Percentiles rank a stretch among this genome's conserved stretches.
These are phyloP conservation scores for Gopherus evgoodei DNA, from an alignment of 2,113 vertebrate genomes.

Conservation along the genomic window DNA sequence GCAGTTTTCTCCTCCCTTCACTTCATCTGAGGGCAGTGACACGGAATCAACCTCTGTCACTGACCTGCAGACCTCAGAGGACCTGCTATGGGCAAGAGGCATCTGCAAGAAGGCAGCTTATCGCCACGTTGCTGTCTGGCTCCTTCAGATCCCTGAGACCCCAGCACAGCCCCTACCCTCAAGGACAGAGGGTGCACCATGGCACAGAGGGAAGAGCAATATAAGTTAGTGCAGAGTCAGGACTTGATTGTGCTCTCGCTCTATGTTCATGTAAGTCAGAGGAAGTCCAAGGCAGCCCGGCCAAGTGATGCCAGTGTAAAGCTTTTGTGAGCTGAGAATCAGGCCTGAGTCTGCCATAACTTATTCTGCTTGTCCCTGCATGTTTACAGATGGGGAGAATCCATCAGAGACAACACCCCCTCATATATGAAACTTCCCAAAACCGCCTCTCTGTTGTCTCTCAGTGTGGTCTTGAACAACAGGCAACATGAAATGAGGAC, in stretches of 20 bases:
- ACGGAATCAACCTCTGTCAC: not conserved
- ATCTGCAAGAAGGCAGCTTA: not conserved
- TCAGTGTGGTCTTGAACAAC: not conserved
- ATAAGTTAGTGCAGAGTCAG: not conserved
- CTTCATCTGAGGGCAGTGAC: not conserved
- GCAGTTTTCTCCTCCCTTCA: not conserved
- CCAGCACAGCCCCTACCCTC: not conserved
- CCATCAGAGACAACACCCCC: not conserved
- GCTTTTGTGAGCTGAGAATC: not conserved
- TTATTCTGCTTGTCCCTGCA: not conserved
- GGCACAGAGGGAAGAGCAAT: not conserved
- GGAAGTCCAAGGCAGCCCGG: not conserved
- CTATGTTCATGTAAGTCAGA: not conserved
- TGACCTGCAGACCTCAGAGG: not conserved
- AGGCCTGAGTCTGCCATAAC: not conserved
- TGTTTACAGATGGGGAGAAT: not conserved
- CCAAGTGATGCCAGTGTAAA: not conserved
- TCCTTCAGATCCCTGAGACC: not conserved
- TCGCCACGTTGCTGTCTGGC: not conserved
- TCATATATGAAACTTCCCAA: not conserved
- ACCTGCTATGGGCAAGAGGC: not conserved
- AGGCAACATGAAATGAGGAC: not conserved
- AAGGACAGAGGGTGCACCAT: not conserved
- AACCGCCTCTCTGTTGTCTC: not conserved
- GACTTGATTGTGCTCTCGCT: not conserved